Evolutionary conservation across 2,888 invertebrate genomes (phyloP), one percentile per base, ranked within the genome.

Genomic region (Metalampra italica): DNA sequence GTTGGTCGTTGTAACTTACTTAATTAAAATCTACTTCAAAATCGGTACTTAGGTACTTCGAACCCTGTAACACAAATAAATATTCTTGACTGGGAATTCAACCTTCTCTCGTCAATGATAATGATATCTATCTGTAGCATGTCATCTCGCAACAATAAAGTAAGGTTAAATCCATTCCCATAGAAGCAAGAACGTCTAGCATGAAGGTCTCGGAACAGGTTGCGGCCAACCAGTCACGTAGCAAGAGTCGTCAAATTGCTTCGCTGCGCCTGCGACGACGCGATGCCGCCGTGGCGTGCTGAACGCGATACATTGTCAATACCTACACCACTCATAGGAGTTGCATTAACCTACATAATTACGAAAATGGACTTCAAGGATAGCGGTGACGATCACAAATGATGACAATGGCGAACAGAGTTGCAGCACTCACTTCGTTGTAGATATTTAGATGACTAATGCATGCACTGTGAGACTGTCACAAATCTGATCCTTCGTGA

Each of bases 121-220:
- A 15, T 9, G 13, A 38, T 38, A 37, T 14, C 14, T 39, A 39
- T 45, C 42, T 42, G 30, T 36, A 39, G 46, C 45, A 43, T 46
- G 47, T 40, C 46, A 47, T 39, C 50, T 46, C 29, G 42, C 47
- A 38, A 49, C 43, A 47, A 47, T 40, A 46, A 29, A 45, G 39
- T 46, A 37, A 52, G 42, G 43, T 45, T 37, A 55, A 56, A 56
- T 46, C 44, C 51, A 53, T 55, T 56, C 54, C 49, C 54, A 55
- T 56, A 51, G 51, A 52, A 53, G 46, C 56, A 48, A 46, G 52
- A 57, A 45, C 50, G 54, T 47, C 48, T 56, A 54, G 46, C 30
- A 22, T 46, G 56, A 55, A 58, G 54, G 56, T 53, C 49, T 53
- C 49, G 9, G 43, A 55, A 54, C 52, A 54, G 53, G 56, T 56